phyloP scores from a whole-genome alignment of 2,888 invertebrate genomes.

The Opisthograptis luteolata region DNA sequence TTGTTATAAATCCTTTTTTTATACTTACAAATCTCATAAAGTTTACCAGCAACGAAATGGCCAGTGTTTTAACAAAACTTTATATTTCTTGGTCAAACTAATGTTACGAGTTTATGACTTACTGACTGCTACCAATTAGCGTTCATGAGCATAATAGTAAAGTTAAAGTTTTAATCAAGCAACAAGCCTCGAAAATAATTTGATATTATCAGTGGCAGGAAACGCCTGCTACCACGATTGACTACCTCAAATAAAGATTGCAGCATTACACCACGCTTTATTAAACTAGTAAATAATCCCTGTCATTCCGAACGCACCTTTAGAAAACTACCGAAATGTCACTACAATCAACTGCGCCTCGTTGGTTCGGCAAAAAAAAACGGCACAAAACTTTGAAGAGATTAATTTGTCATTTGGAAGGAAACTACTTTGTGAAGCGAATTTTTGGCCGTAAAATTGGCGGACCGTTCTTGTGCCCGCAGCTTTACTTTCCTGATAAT shows the following conservation, averaged over 20 bases:
- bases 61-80: too few species aligned
- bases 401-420: slow-evolving; percentile 82
- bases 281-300: slow-evolving; percentile 29
- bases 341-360: slow-evolving; percentile 67
- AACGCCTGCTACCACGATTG: slow-evolving; percentile 14
- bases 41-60: too few species aligned
- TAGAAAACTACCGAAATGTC: slow-evolving; percentile 74
- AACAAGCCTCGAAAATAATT: too few species aligned
- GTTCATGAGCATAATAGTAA: too few species aligned
- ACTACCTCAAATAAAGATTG: slow-evolving; percentile 4
- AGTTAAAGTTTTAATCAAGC: too few species aligned
- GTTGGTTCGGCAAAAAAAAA: slow-evolving; percentile 62
- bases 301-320: slow-evolving; percentile 52
- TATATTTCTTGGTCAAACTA: too few species aligned
- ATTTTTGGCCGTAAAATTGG: slow-evolving; percentile 45
- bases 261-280: slow-evolving; percentile 12
- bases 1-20: too few species aligned
- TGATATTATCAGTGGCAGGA: slow-evolving; percentile 9
- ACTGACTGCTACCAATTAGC: too few species aligned
- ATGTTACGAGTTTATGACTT: too few species aligned
- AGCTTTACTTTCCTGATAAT: slow-evolving; percentile 31
- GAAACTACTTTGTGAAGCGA: slow-evolving; percentile 62
- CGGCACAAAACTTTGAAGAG: slow-evolving; percentile 68
- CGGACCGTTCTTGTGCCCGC: slow-evolving; percentile 28
- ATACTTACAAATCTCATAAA: too few species aligned